These are phyloP conservation scores for Panopea generosa DNA, from an alignment of 2,888 invertebrate genomes.

Conservation along the genomic window DNA sequence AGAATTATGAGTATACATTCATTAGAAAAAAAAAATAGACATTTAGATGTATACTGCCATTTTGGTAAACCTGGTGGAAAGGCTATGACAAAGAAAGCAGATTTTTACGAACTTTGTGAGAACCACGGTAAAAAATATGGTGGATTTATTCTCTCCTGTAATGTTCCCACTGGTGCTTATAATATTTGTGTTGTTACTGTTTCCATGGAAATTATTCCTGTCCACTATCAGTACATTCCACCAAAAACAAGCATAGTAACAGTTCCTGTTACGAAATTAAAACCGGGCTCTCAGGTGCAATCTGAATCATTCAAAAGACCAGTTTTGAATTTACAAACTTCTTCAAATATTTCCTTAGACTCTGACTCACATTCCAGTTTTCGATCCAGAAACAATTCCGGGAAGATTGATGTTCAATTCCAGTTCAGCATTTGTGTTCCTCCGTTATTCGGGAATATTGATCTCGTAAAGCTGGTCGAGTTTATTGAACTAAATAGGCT, in stretches of 20 bases:
- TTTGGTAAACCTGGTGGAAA: constrained; percentile 36
- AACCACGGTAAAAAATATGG: constrained; percentile 78
- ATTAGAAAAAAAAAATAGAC: constrained; percentile 50
- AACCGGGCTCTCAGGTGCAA: constrained; percentile 5
- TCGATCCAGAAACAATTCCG: no score
- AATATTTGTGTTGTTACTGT: constrained; percentile 58
- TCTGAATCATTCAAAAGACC: no score
- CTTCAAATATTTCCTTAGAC: no score
- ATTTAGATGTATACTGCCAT: constrained; percentile 64
- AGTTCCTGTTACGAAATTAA: constrained; percentile 46
- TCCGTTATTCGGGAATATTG: constrained; percentile 77
- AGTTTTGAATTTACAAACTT: no score
- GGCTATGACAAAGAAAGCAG: constrained; percentile 30
- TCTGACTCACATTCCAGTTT: no score
- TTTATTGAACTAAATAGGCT: constrained; percentile 78
- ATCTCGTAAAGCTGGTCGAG: constrained; percentile 71
- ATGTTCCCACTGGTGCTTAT: constrained; percentile 52
- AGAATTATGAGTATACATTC: constrained; percentile 70
- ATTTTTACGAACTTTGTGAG: constrained; percentile 79
- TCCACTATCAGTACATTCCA: constrained; percentile 7
- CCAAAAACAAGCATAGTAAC: constrained; percentile 27
- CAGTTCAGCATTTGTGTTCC: constrained; percentile 80
- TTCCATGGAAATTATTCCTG: constrained; percentile 33
- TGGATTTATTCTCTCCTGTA: constrained; percentile 78
- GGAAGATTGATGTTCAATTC: no score